These are phyloP conservation scores for Hyposoter didymator DNA, from an alignment of 2,888 invertebrate genomes.

Conservation along the genomic window DNA sequence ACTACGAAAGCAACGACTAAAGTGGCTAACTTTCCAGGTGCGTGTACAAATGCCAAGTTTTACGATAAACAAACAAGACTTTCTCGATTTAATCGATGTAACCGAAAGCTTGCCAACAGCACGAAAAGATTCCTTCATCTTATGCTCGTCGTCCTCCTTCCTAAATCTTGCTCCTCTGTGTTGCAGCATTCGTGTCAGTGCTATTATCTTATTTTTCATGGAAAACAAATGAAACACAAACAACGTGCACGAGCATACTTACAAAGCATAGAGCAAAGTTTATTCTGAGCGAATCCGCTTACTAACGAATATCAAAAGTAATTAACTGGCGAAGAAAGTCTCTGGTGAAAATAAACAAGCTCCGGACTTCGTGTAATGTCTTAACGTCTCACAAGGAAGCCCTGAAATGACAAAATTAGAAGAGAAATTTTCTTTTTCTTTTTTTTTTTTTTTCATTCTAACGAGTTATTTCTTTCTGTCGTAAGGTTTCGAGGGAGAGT, in stretches of 20 bases:
- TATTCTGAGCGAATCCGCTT: constrained; percentile 13
- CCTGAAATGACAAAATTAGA: constrained; percentile 2
- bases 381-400: constrained; percentile 1
- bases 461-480: constrained; percentile 57
- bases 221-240: not conserved
- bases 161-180: constrained; percentile 1
- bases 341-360: constrained; percentile 8
- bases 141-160: not conserved
- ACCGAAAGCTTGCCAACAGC: not conserved
- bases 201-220: not conserved
- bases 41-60: not conserved
- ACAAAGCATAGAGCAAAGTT: not conserved
- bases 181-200: constrained; percentile 12
- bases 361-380: not conserved
- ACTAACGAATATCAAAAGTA: constrained; percentile 29
- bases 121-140: not conserved
- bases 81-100: not conserved
- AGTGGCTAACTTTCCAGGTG: not conserved
- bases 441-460: constrained; percentile 44
- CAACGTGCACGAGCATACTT: not conserved
- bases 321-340: constrained; percentile 17
- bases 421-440: constrained; percentile 7
- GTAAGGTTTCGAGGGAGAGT: constrained; percentile 49
- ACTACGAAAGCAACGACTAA: no score
- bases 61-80: not conserved